A percentile compares a stretch with the other conserved stretches of the same genome.
Conservation (phyloP, 2,113 vertebrate genomes). For the Symphodus melops region DNA sequence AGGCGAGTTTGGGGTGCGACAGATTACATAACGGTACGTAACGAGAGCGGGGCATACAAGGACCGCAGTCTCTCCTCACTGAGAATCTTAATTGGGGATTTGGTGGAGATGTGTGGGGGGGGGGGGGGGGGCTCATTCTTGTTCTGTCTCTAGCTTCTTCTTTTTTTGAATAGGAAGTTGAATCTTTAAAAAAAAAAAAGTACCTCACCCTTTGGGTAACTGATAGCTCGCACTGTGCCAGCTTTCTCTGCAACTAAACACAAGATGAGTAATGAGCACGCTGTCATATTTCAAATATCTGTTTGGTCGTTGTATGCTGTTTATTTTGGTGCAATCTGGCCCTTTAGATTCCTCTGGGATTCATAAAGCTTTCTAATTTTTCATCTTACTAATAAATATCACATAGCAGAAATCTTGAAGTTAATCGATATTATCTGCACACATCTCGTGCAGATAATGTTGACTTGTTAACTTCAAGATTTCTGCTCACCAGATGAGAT, state of each 20-base stretch:
- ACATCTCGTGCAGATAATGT: not conserved
- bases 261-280: too few relatives aligned
- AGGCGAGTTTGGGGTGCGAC: conserved; percentile 71
- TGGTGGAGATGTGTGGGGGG: conserved; percentile 18
- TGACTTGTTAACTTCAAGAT: not conserved
- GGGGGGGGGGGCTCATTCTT: not conserved
- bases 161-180: conserved; percentile 31
- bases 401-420: too few relatives aligned
- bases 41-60: conserved; percentile 63
- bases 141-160: conserved; percentile 11
- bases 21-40: conserved; percentile 77
- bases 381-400: too few relatives aligned
- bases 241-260: conserved; percentile 3
- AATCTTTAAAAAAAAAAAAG: not conserved
- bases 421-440: too few relatives aligned
- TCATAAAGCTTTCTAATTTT: too few relatives aligned
- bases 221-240: not conserved
- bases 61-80: conserved; percentile 68
- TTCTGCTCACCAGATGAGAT: conserved; percentile 14
- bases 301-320: too few relatives aligned
- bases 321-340: too few relatives aligned
- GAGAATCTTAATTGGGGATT: conserved; percentile 69
- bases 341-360: too few relatives aligned
- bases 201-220: not conserved
- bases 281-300: too few relatives aligned